Evolutionary conservation across 2,888 invertebrate species (phyloP).

Genomic region (Drosophila falleni): DNA sequence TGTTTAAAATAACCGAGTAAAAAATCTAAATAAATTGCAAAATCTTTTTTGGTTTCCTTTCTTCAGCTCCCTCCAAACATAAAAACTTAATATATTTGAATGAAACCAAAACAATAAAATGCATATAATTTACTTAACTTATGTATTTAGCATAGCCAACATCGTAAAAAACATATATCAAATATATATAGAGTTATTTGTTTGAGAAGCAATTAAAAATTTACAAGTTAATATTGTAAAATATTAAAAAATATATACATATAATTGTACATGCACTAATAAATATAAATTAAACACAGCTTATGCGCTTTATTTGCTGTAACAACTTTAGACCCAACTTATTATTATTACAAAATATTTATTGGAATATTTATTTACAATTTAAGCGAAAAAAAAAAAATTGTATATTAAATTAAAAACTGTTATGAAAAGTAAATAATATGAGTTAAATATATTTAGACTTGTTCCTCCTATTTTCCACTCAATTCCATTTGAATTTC

Average conservation of each 20-base stretch:
- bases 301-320: conserved; percentile 34
- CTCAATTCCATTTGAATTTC: conserved; percentile 2
- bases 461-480: neutral
- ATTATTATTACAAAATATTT: conserved; percentile 29
- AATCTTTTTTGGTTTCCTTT: neutral
- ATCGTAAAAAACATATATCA: conserved; percentile 28
- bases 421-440: conserved; percentile 55
- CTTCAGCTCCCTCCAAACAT: neutral
- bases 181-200: conserved; percentile 48
- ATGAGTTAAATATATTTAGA: conserved; percentile 36
- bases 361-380: conserved; percentile 48
- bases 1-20: neutral
- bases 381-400: conserved; percentile 10
- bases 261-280: conserved; percentile 21
- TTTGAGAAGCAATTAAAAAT: conserved; percentile 38
- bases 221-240: conserved; percentile 41
- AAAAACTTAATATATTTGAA: neutral
- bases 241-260: conserved; percentile 19
- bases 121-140: conserved; percentile 57
- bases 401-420: conserved; percentile 51
- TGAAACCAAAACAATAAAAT: conserved; percentile 16
- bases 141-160: conserved; percentile 27
- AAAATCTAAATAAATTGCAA: neutral
- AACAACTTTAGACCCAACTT: conserved; percentile 36
- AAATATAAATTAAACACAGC: conserved; percentile 36